Percentiles rank a stretch among this genome's conserved stretches.
Evolutionary conservation across 2,888 invertebrate genomes (phyloP).

Genomic region (Pseudolycoriella hygida): DNA sequence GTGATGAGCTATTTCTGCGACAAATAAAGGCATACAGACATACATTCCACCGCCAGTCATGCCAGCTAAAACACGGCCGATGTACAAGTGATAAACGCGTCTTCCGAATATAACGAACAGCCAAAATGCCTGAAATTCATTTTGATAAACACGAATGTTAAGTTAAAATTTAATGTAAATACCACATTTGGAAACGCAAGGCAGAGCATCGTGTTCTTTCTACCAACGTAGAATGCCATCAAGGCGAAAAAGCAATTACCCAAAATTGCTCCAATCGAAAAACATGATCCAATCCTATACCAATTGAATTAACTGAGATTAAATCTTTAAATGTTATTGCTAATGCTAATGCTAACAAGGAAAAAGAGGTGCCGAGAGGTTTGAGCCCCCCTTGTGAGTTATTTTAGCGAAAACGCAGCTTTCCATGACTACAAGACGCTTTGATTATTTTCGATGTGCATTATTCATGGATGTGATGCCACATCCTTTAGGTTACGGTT

Average conservation of each 20-base stretch:
- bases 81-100: slow-evolving; percentile 20
- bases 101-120: slow-evolving; percentile 19
- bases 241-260: slow-evolving; percentile 21
- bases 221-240: slow-evolving; percentile 19
- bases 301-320: no score
- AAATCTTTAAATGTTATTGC: no score
- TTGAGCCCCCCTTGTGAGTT: no score
- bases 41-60: slow-evolving; percentile 24
- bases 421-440: no score
- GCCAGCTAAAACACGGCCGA: slow-evolving; percentile 21
- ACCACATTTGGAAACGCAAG: slow-evolving; percentile 23
- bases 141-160: not conserved
- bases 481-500: no score
- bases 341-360: no score
- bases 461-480: no score
- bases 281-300: slow-evolving; percentile 20
- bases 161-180: slow-evolving; percentile 10
- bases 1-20: slow-evolving; percentile 25
- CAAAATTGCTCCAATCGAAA: slow-evolving; percentile 18
- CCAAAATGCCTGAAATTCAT: slow-evolving; percentile 19
- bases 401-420: no score
- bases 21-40: slow-evolving; percentile 22
- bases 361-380: no score
- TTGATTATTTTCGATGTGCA: no score
- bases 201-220: slow-evolving; percentile 19